Base-by-base conservation (phyloP, 23 tunicate species). In the Trididemnum miniatum region DNA sequence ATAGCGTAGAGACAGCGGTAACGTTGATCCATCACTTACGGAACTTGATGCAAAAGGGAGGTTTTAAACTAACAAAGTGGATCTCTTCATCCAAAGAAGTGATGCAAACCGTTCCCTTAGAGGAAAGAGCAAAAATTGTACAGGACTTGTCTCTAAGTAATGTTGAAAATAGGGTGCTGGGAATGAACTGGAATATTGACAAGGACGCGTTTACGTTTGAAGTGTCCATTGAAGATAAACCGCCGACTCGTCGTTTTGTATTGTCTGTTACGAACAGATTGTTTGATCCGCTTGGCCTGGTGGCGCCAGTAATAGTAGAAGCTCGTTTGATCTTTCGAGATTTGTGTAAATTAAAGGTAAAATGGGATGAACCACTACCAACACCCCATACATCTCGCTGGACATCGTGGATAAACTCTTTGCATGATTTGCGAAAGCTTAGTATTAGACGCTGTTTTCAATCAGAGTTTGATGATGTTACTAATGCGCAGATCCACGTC, bases 201-300 rank as follows among this genome's bases (percentile, higher is more conserved):
- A 20, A 28, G 1, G 59, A 73, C 31, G 2, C 1, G 2, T 73
- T 73, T 37, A 12, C 9, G 34, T 54, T 83, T 1, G 37, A 65
- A 9, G 72, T 73, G 7, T 23, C 35, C 0, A 22, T 75, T 15
- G 22, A 35, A 33, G 52, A 73, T 31, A 75, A 4, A 35, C 72
- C 87, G 2, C 35, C 35, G 28, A 83, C 87, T 22, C 71, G 81
- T 20, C 52, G 83, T 1, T 62, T 60, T 0, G 20, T 83, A 23
- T 63, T 83, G 31, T 54, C 87, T 0, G 35, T 82, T 24, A 59
- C 77, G 33, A 71, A 54, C 31, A 7, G 64, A 2, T 49, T 75
- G 51, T 83, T 44, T 59, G 81, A 83, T 35, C 87, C 82, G 22
- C 33, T 83, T 7, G 81, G 80, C 12, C 44, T 83, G 24, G 57